These are phyloP conservation scores for Bombus difficillimus DNA, from an alignment of 1,140 invertebrate species.

Conservation along the genomic window DNA sequence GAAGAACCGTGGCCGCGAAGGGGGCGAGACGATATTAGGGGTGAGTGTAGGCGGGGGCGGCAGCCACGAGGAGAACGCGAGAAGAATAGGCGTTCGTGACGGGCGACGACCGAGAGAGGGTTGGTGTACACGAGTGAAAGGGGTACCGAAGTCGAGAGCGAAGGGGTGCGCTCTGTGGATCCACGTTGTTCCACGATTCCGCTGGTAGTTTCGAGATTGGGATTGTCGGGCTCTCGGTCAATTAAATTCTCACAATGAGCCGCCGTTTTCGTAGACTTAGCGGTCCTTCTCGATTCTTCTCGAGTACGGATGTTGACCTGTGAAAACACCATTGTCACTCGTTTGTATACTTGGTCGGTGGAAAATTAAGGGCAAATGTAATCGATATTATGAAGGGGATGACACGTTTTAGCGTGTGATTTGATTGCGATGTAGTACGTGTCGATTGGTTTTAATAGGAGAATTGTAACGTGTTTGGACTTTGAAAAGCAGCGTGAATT, in stretches of 20 bases:
- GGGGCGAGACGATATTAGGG: constrained; percentile 44
- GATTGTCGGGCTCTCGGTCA: constrained; percentile 63
- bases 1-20: constrained; percentile 47
- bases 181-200: constrained; percentile 59
- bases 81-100: constrained; percentile 50
- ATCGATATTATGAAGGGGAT: not conserved
- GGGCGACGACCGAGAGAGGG: constrained; percentile 32
- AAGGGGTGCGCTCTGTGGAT: constrained; percentile 50
- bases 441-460: no score
- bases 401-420: not conserved
- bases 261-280: constrained; percentile 4
- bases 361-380: not conserved
- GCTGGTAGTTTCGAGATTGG: constrained; percentile 55
- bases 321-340: not conserved
- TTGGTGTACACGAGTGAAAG: constrained; percentile 26
- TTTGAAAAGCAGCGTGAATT: constrained; percentile 3
- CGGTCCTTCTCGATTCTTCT: constrained; percentile 18
- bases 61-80: constrained; percentile 37
- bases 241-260: constrained; percentile 62
- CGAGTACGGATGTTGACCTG: not conserved
- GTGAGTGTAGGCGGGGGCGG: constrained; percentile 13
- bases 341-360: not conserved
- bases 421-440: not conserved
- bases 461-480: not conserved
- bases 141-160: constrained; percentile 32